Conservation (phyloP, 2,113 vertebrate species). For the Gracilinanus agilis region DNA sequence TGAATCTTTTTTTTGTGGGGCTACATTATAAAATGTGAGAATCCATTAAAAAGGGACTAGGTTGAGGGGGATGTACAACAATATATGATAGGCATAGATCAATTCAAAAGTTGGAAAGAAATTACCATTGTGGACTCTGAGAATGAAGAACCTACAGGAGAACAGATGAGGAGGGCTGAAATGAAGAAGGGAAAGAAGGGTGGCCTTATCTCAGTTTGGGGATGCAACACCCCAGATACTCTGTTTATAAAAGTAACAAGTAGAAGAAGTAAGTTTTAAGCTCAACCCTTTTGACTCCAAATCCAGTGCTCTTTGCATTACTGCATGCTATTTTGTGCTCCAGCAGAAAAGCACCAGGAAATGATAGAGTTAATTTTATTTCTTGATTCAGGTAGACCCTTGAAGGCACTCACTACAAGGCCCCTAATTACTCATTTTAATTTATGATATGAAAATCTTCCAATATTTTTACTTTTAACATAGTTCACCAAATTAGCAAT, state of each 20-base stretch:
- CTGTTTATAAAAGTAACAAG: too few relatives aligned
- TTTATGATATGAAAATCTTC: slow-evolving; percentile 29
- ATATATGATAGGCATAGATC: neutral
- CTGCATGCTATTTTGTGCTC: too few relatives aligned
- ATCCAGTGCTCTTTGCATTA: too few relatives aligned
- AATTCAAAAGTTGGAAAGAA: neutral
- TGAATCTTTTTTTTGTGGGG: neutral
- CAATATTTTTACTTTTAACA: slow-evolving; percentile 7
- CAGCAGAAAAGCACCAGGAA: too few relatives aligned
- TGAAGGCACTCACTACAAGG: neutral
- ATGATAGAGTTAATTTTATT: neutral
- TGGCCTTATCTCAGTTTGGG: neutral
- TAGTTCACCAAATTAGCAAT: neutral
- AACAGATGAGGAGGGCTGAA: neutral
- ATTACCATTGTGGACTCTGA: neutral
- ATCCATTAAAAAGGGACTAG: neutral
- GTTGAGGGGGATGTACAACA: neutral
- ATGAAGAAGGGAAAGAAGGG: neutral
- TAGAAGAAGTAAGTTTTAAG: too few relatives aligned
- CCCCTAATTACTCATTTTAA: slow-evolving; percentile 15
- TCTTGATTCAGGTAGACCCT: neutral
- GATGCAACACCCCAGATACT: neutral
- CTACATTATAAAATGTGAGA: neutral
- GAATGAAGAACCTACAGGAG: neutral
- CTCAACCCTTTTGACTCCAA: too few relatives aligned